A percentile compares a stretch with the other conserved stretches of the same genome.
These are phyloP conservation scores for Caenorhabditis zanzibari DNA, from an alignment of 2,888 invertebrate species.

Conservation along the genomic window DNA sequence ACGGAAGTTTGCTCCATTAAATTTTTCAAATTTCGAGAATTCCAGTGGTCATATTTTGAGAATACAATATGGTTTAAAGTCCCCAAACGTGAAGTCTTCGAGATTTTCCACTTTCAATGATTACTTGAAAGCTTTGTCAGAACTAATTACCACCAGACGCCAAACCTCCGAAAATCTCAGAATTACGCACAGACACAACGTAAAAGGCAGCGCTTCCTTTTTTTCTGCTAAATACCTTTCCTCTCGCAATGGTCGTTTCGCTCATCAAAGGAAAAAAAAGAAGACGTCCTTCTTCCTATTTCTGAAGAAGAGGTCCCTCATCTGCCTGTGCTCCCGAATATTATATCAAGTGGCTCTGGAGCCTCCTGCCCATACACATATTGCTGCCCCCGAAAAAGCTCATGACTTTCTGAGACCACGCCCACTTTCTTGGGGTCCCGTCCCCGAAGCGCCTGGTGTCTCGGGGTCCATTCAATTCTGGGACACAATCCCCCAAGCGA, in stretches of 20 bases:
- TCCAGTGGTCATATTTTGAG: neutral
- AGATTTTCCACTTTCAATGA: neutral
- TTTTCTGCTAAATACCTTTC: conserved; percentile 9
- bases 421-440: conserved; percentile 49
- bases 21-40: neutral
- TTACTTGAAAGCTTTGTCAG: conserved; percentile 50
- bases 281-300: conserved; percentile 29
- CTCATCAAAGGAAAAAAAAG: conserved; percentile 22
- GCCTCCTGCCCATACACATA: neutral
- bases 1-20: conserved; percentile 10
- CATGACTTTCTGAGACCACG: conserved; percentile 52
- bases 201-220: neutral
- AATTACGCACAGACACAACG: neutral
- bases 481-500: conserved; percentile 32
- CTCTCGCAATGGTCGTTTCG: conserved; percentile 1
- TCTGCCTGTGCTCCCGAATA: conserved; percentile 42
- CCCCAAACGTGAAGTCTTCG: neutral
- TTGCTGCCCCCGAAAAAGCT: conserved; percentile 45
- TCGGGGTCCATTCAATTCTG: conserved; percentile 28
- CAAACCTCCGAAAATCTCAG: neutral
- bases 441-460: conserved; percentile 11
- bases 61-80: neutral
- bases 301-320: conserved; percentile 23
- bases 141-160: conserved; percentile 8
- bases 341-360: conserved; percentile 57